Evolutionary conservation across 2,888 invertebrate genomes (phyloP).

Genomic region (Hybos culiciformis): DNA sequence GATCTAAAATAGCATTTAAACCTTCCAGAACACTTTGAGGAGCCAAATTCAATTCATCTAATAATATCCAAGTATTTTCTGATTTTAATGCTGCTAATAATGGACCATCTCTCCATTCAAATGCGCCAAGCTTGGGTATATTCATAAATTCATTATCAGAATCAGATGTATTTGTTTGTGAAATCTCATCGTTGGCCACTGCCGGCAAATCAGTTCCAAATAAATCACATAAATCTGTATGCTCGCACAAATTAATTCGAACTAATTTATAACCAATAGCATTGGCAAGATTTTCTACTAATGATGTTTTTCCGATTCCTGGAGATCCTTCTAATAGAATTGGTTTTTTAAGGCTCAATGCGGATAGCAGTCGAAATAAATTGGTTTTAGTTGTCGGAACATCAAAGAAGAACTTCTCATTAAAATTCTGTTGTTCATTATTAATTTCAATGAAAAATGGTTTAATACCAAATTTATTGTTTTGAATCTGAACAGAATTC

Average conservation of each 20-base stretch:
- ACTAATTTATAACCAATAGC: conserved; percentile 71
- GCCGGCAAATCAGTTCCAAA: conserved; percentile 96
- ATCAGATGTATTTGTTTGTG: conserved; percentile 12
- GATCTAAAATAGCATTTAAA: conserved; percentile 95
- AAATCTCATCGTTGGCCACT: conserved; percentile 44
- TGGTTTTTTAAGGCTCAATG: conserved; percentile 80
- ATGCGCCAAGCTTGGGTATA: conserved; percentile 53
- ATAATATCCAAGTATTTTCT: conserved; percentile 81
- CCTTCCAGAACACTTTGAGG: conserved; percentile 98
- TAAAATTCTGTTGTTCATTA: conserved; percentile 13
- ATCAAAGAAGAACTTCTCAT: conserved; percentile 50
- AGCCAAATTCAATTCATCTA: conserved; percentile 96
- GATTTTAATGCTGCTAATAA: conserved; percentile 81
- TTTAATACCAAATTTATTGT: conserved; percentile 49
- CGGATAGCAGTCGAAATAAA: conserved; percentile 70
- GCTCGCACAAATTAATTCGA: conserved; percentile 94
- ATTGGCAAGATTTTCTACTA: conserved; percentile 79
- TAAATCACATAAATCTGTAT: conserved; percentile 96
- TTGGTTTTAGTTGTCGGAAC: conserved; percentile 72
- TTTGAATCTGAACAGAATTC: conserved; percentile 17
- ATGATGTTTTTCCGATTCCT: conserved; percentile 95
- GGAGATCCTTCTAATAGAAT: conserved; percentile 94
- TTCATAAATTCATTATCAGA: conserved; percentile 17
- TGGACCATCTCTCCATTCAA: conserved; percentile 94
- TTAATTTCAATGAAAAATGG: conserved; percentile 51